Conservation (phyloP, 2,888 invertebrate species). For the Lydus trimaculatus region DNA sequence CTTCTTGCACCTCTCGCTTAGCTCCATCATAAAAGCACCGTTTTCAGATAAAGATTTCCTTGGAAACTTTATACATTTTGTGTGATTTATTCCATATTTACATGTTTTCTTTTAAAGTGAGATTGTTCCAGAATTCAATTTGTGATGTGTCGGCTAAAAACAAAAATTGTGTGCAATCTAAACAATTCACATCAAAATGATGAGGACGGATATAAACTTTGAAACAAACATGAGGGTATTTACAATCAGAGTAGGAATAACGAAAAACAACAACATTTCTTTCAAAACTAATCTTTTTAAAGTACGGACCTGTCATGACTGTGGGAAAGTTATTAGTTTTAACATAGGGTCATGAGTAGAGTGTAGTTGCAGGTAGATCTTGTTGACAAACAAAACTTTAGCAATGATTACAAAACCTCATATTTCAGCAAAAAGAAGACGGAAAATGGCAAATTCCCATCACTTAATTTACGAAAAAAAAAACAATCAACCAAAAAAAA, state of each 20-base stretch:
- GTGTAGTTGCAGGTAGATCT: background rate
- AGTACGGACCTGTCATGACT: background rate
- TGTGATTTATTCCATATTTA: background rate
- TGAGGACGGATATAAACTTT: background rate
- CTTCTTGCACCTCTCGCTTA: too few relatives aligned
- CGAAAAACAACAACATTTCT: background rate
- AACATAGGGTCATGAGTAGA: background rate
- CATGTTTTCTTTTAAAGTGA: background rate
- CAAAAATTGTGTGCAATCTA: background rate
- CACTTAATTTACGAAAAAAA: background rate
- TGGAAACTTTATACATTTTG: background rate
- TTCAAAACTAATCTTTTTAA: background rate
- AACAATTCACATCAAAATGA: background rate
- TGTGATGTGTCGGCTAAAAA: background rate
- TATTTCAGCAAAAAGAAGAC: background rate
- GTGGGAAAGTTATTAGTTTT: conserved; percentile 1
- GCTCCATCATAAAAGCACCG: too few relatives aligned
- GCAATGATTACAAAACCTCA: background rate
- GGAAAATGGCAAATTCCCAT: background rate
- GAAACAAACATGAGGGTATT: background rate
- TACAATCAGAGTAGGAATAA: background rate
- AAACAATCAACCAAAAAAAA: background rate
- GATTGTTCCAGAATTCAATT: background rate
- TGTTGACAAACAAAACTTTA: background rate
- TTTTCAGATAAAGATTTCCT: too few relatives aligned